Percentiles rank a stretch among this genome's conserved stretches.
phyloP scores from a whole-genome alignment of 2,888 invertebrate genomes.

The Caenorhabditis sp. region DNA sequence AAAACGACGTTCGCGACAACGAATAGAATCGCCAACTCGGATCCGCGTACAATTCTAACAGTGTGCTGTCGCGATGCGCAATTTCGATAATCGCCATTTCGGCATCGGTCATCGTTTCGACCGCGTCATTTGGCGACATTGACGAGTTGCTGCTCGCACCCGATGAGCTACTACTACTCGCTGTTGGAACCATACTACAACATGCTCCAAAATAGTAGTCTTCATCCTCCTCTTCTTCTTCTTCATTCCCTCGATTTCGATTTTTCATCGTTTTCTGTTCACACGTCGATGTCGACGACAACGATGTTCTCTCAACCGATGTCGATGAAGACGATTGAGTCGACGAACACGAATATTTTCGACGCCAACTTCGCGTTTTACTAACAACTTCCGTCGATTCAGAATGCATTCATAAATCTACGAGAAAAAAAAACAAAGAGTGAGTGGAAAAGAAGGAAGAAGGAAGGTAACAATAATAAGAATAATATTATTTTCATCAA shows the following conservation, averaged over 20 bases:
- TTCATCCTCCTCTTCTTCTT: constrained; percentile 6
- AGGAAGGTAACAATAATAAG: not conserved
- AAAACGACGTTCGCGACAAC: constrained; percentile 34
- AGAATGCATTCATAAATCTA: not conserved
- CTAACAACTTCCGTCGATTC: constrained; percentile 17
- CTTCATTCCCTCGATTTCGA: not conserved
- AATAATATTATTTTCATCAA: not conserved
- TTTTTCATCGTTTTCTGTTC: not conserved
- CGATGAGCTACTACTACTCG: not conserved
- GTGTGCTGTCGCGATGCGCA: constrained; percentile 40
- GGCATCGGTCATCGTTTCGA: constrained; percentile 41
- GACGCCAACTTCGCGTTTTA: constrained; percentile 3
- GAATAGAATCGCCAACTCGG: constrained; percentile 42
- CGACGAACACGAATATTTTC: constrained; percentile 9
- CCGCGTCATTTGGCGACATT: constrained; percentile 16
- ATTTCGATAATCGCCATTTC: constrained; percentile 47
- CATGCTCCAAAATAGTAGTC: not conserved
- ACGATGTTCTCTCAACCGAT: constrained; percentile 22
- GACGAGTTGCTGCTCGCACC: constrained; percentile 17
- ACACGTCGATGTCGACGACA: constrained; percentile 5
- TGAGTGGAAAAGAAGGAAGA: not conserved
- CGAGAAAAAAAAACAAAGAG: not conserved
- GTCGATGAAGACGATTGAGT: constrained; percentile 23
- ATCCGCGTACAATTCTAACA: constrained; percentile 46
- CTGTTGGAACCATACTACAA: not conserved